Base-by-base conservation (phyloP, 2,888 invertebrate species). In the Chromoteleia sp. region DNA sequence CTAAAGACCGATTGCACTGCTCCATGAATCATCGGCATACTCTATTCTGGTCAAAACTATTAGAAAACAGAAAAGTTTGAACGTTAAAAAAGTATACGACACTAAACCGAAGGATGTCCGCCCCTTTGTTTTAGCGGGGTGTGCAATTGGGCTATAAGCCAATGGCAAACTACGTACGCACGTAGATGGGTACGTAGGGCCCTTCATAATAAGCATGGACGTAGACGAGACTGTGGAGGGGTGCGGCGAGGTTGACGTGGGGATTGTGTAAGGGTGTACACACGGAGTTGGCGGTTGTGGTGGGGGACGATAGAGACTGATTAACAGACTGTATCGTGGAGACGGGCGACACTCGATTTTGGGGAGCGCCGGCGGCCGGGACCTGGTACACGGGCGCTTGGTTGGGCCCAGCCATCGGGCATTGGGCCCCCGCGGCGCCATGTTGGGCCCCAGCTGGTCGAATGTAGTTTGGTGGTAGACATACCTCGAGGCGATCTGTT, bases 401-500 rank as follows among this genome's bases (percentile, higher is more conserved):
- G 77, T 84, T 86, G 84, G 87, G 86, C 85, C 87, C 89, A 86
- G 89, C 87, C 90, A 88, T 89, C 87, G 88, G 89, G 89, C 88
- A 90, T 88, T 87, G 89, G 88, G 87, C 87, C 88, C 89, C 90
- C 76, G 84, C 88, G 86, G 89, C 82, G 74, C 86, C 88, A 85
- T 87, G 89, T 86, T 90, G 90, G 89, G 89, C 88, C 86, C 88
- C 89, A 88, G 88, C 86, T 88, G 89, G 89, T 87, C 87, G 90
- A 89, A 88, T 88, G 90, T 89, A 87, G 89, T 89, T 90, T 87
- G 90, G 89, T 88, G 88, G 89, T 89, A 89, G 89, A 93, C 95
- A 95, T 95, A 98, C 98, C 98, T 98, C 98, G 93, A 98, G 95
- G 94, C 98, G 95, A 93, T 98, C 98, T 92, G 97, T 96, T 93